Percentiles rank a stretch among this genome's conserved stretches.
These are phyloP conservation scores for Platygyra sinensis DNA, from an alignment of 64 coral and sea anemone genomes.

Conservation along the genomic window DNA sequence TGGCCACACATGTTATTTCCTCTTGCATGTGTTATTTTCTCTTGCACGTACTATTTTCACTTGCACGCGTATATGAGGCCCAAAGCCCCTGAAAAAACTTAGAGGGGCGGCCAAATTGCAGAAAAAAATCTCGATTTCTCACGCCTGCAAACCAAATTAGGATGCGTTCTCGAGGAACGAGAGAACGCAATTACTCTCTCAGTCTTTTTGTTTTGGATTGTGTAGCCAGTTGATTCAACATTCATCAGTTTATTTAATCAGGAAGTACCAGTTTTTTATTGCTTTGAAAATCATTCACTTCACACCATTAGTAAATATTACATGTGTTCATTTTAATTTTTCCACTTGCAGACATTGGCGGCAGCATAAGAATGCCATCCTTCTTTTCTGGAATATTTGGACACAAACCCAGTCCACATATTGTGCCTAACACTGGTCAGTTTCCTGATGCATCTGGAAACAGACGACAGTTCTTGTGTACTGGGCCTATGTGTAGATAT, in stretches of 20 bases:
- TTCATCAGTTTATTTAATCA: not conserved
- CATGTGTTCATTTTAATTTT: not conserved
- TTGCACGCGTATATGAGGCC: too few species aligned
- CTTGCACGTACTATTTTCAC: too few species aligned
- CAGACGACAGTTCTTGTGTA: constrained; percentile 79
- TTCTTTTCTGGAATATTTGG: constrained; percentile 99
- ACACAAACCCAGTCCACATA: constrained; percentile 91
- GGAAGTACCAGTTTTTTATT: not conserved
- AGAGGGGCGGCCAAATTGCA: too few species aligned
- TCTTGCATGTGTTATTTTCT: too few species aligned
- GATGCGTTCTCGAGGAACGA: too few species aligned
- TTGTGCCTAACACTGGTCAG: constrained; percentile 90
- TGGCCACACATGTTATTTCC: too few species aligned
- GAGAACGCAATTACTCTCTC: too few species aligned
- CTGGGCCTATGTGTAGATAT: constrained; percentile 96
- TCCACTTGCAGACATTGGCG: constrained; percentile 76
- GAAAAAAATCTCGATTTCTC: too few species aligned
- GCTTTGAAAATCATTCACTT: not conserved
- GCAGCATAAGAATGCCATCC: constrained; percentile 94
- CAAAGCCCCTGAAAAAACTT: too few species aligned
- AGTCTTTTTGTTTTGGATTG: too few species aligned
- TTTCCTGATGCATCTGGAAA: constrained; percentile 84
- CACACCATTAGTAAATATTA: not conserved
- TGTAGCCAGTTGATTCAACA: not conserved
- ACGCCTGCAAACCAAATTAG: too few species aligned